These are phyloP conservation scores for Prenolepis imparis DNA, from an alignment of 2,888 invertebrate genomes.

Conservation along the genomic window DNA sequence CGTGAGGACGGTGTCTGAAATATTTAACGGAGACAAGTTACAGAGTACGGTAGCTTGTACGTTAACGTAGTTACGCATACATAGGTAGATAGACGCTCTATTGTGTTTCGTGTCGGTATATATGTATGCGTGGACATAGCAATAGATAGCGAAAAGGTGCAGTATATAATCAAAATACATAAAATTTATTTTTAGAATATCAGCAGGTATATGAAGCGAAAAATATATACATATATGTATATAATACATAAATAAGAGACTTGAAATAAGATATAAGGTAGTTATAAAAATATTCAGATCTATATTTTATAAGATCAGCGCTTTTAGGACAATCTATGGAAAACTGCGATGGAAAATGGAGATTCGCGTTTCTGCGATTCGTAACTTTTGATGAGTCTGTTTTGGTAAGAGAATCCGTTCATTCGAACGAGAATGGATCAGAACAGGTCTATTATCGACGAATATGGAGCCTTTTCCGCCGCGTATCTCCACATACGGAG, in stretches of 20 bases:
- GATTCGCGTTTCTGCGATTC: not conserved
- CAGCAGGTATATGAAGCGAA: not conserved
- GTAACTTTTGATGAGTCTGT: not conserved
- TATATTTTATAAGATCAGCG: not conserved
- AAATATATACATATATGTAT: too few species aligned
- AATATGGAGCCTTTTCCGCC: constrained; percentile 32
- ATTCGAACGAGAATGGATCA: not conserved
- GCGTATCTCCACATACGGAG: not conserved
- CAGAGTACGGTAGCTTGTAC: not conserved
- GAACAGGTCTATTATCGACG: not conserved
- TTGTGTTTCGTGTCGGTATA: not conserved
- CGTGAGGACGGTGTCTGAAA: constrained; percentile 30
- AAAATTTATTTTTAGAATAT: not conserved
- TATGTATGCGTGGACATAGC: not conserved
- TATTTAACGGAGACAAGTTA: constrained; percentile 26
- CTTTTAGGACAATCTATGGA: not conserved
- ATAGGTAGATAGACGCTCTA: constrained; percentile 18
- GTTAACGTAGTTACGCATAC: constrained; percentile 4
- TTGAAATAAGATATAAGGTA: not conserved
- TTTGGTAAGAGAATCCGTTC: not conserved
- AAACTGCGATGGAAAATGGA: not conserved
- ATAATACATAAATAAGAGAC: not conserved
- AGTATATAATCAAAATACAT: not conserved
- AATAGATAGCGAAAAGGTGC: not conserved
- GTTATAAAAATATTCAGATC: not conserved